Base-by-base conservation (phyloP, 92 coral and sea anemone genomes). In the Siderastrea radians region DNA sequence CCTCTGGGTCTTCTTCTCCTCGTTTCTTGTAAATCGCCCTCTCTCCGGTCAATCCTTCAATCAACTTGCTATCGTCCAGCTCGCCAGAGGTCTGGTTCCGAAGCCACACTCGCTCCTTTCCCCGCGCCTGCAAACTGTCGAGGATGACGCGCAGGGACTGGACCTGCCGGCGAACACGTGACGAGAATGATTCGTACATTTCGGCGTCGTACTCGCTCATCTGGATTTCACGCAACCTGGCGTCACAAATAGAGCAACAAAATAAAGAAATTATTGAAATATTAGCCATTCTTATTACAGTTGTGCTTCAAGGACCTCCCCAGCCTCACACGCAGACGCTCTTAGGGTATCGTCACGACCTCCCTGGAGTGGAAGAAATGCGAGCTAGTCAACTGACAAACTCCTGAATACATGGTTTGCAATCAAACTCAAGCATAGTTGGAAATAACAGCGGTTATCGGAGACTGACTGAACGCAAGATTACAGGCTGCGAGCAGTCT, bases 21-120 rank as follows among this genome's bases (percentile, higher is more conserved):
- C 99, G 85, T 70, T 91, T 97, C 94, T 94, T 97, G 79, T 95
- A 97, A 44, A 97, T 97, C 19, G 97, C 84, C 76, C 95, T 92
- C 84, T 97, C 99, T 75, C 99, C 99, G 6, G 98, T 89, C 77
- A 97, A 90, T 49, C 99, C 98, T 67, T 97, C 99, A 26, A 97
- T 97, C 77, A 97, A 79, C 93, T 97, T 97, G 48, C 95, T 93
- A 72, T 97, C 99, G 89, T 97, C 99, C 72, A 97, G 92, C 84
- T 97, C 99, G 73, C 99, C 99, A 53, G 98, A 97, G 81, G 98
- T 91, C 94, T 97, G 99, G 93, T 97, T 95, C 74, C 99, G 98
- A 89, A 95, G 93, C 99, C 99, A 97, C 15, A 95, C 95, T 77
- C 99, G 95, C 72, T 97, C 99, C 86, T 84, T 77, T 80, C 98